Evolutionary conservation across 2,797 vertebrate species (phyloP).

Genomic region (Brachyalestes nurse): DNA sequence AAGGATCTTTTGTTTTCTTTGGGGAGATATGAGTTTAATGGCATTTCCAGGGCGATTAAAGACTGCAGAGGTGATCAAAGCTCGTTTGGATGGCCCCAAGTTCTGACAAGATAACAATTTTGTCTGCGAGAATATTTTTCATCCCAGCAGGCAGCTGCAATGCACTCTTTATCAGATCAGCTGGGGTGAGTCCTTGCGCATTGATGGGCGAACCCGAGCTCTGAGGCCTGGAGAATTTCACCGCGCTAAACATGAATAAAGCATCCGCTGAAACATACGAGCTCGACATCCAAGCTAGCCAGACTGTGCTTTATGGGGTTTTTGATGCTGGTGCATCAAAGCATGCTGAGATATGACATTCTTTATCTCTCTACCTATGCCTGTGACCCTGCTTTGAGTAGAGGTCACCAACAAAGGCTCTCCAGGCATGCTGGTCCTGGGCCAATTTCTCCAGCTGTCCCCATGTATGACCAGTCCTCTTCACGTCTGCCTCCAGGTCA

Average conservation of each 20-base stretch:
- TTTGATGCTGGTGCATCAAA: background rate
- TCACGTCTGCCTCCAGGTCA: too few relatives aligned
- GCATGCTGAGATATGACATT: background rate
- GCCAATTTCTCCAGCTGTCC: too few relatives aligned
- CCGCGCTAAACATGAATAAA: background rate
- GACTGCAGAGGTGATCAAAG: conserved; percentile 67
- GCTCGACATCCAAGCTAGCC: background rate
- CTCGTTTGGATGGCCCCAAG: conserved; percentile 54
- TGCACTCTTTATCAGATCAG: conserved; percentile 22
- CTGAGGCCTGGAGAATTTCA: background rate
- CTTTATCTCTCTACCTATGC: too few relatives aligned
- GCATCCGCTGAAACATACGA: background rate
- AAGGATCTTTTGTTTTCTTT: conserved; percentile 55
- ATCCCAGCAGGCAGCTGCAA: conserved; percentile 51
- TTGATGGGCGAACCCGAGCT: background rate
- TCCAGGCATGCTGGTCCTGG: too few relatives aligned
- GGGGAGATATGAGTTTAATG: conserved; percentile 50
- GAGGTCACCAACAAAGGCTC: too few relatives aligned
- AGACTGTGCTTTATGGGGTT: background rate
- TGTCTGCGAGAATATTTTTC: conserved; percentile 56
- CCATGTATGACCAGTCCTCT: too few relatives aligned
- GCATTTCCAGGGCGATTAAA: conserved; percentile 53
- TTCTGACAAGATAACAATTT: conserved; percentile 55
- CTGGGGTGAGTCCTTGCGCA: background rate
- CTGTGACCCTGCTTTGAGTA: too few relatives aligned